Evolutionary conservation across 1,140 invertebrate genomes (phyloP), one percentile per base, ranked within the genome.

Genomic region (Pseudoatta argentina): DNA sequence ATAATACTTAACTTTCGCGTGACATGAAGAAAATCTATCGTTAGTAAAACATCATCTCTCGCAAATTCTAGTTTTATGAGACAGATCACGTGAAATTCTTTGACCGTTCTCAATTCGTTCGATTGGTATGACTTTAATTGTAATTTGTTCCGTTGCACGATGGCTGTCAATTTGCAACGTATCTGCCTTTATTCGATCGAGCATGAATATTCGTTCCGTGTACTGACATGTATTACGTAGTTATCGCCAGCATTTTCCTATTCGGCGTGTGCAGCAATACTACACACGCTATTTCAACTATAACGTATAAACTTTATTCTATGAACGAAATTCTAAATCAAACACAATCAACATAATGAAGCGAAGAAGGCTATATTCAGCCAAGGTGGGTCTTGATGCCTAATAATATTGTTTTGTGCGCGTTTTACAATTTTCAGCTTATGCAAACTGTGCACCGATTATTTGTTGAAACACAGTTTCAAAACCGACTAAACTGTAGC

Each of bases 101-200:
- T 18, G 12, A 18, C 1, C 39, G 18, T 24, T 44, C 30, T 24
- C 24, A 34, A 51, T 30, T 51, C 24, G 27, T 83, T 63, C 27
- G 24, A 39, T 69, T 16, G 34, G 10, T 53, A 55, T 73, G 69
- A 61, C 79, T 73, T 63, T 83, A 83, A 83, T 83, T 75, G 69
- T 51, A 55, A 73, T 82, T 73, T 61, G 27, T 27, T 83, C 8
- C 14, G 44, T 39, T 24, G 55, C 24, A 61, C 14, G 69, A 63
- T 18, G 18, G 55, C 39, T 51, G 55, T 75, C 79, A 83, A 61
- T 83, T 73, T 61, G 34, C 48, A 34, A n/a, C 55, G 6, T 18
- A 39, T 64, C 51, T 18, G 55, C 34, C 69, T 51, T 75, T 51
- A 83, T 75, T 75, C 55, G 79, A 63, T 83, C 27, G 59, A 24